A percentile compares a stretch with the other conserved stretches of the same genome.
Evolutionary conservation across 2,113 vertebrate species (phyloP).

Genomic region (Protobothrops mucrosquamatus): DNA sequence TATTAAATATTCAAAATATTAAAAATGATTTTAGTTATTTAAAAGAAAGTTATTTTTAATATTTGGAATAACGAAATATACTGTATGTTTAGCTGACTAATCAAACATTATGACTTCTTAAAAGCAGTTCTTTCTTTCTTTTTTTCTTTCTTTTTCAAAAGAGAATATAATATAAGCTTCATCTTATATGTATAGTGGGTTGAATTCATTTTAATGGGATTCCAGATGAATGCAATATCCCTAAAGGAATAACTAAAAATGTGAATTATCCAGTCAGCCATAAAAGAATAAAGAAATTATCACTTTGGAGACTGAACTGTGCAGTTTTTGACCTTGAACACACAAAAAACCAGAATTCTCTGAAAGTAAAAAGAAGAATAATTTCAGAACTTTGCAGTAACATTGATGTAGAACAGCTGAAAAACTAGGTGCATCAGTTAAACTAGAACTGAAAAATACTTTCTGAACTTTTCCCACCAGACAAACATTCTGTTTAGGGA

Average conservation of each 20-base stretch:
- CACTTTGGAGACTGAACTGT: not conserved
- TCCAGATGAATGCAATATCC: not conserved
- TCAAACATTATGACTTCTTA: not conserved
- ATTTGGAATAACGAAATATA: not conserved
- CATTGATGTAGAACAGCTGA: not conserved
- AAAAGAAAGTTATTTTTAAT: not conserved
- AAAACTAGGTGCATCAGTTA: not conserved
- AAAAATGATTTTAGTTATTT: not conserved
- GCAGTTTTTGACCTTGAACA: not conserved
- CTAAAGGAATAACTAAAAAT: not conserved
- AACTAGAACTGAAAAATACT: not conserved
- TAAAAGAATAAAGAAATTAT: not conserved
- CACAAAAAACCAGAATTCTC: not conserved
- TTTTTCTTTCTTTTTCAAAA: not conserved
- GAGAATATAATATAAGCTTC: not conserved
- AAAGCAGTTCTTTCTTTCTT: not conserved
- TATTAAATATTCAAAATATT: not conserved
- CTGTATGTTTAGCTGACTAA: not conserved
- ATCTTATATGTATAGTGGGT: not conserved
- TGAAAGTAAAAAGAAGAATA: not conserved
- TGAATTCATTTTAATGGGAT: not conserved
- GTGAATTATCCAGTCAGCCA: not conserved
- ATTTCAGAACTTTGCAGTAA: not conserved
- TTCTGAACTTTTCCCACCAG: not conserved
- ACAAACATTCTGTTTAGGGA: not conserved